Conservation (phyloP, 2,888 invertebrate genomes). For the Pherbina coryleti region DNA sequence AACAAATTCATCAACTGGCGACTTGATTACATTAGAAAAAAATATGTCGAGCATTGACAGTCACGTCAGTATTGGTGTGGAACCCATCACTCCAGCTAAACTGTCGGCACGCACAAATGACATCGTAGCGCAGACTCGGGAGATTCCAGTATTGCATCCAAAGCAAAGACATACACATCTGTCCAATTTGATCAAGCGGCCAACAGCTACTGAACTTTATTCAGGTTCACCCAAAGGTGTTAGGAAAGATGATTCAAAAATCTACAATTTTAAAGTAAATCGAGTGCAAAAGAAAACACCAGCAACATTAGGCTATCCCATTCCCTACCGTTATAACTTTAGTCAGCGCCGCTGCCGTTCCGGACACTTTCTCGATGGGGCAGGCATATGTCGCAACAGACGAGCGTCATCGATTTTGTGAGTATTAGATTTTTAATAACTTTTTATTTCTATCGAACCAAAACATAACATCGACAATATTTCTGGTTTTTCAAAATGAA, state of each 20-base stretch:
- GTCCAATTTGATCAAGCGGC: slow-evolving; percentile 2
- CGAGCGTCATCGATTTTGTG: slow-evolving; percentile 61
- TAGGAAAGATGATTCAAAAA: slow-evolving; percentile 55
- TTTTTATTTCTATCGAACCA: no score
- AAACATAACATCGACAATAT: no score
- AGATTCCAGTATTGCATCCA: slow-evolving; percentile 2
- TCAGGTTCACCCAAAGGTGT: slow-evolving; percentile 26
- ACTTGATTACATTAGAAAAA: slow-evolving; percentile 53
- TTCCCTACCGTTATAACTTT: background rate
- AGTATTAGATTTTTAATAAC: slow-evolving; percentile 42
- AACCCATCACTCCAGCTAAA: background rate
- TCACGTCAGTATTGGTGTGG: background rate
- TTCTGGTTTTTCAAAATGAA: no score
- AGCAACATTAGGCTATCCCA: background rate
- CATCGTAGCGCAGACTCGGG: background rate
- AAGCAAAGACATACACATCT: slow-evolving; percentile 9
- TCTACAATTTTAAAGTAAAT: slow-evolving; percentile 59
- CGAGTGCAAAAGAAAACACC: slow-evolving; percentile 44
- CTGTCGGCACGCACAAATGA: slow-evolving; percentile 21
- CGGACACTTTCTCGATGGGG: slow-evolving; percentile 57
- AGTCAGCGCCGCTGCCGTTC: slow-evolving; percentile 53
- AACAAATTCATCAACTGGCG: slow-evolving; percentile 40
- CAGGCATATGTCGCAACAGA: slow-evolving; percentile 57
- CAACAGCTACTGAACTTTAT: background rate
- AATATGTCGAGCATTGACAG: slow-evolving; percentile 17